Conservation (phyloP, 2,113 vertebrate genomes). For the Elaphurus davidianus region DNA sequence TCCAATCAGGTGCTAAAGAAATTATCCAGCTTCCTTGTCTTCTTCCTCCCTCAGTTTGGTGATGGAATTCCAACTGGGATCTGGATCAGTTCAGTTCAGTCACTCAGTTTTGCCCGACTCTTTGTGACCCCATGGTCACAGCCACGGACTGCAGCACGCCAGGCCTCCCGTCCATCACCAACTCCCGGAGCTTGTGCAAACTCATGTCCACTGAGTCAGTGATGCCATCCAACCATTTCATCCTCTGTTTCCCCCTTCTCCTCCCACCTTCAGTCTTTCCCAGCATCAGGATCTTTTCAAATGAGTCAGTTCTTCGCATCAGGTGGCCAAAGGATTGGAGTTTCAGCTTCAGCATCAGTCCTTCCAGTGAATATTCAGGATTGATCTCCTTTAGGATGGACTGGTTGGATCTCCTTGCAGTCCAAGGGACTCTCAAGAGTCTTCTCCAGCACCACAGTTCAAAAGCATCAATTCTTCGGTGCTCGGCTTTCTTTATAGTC, state of each 20-base stretch:
- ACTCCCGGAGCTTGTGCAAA: neutral
- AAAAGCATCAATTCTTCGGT: neutral
- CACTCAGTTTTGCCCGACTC: neutral
- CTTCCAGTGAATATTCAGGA: neutral
- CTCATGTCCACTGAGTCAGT: neutral
- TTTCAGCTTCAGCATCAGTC: neutral
- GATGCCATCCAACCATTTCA: neutral
- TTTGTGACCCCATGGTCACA: neutral
- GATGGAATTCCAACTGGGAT: neutral
- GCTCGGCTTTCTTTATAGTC: neutral
- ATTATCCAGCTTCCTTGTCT: neutral
- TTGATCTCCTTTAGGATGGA: neutral
- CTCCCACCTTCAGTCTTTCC: neutral
- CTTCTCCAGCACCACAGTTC: neutral
- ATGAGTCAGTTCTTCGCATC: neutral
- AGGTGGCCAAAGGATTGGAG: neutral
- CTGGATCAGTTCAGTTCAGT: neutral
- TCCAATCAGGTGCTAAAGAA: neutral
- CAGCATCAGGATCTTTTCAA: neutral
- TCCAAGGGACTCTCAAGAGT: neutral
- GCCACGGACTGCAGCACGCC: neutral
- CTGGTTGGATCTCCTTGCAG: neutral
- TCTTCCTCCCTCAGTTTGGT: neutral
- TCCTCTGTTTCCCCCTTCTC: neutral
- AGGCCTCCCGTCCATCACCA: neutral